These are phyloP conservation scores for Neodon shergylaensis DNA, from an alignment of 2,113 vertebrate species.

Conservation along the genomic window DNA sequence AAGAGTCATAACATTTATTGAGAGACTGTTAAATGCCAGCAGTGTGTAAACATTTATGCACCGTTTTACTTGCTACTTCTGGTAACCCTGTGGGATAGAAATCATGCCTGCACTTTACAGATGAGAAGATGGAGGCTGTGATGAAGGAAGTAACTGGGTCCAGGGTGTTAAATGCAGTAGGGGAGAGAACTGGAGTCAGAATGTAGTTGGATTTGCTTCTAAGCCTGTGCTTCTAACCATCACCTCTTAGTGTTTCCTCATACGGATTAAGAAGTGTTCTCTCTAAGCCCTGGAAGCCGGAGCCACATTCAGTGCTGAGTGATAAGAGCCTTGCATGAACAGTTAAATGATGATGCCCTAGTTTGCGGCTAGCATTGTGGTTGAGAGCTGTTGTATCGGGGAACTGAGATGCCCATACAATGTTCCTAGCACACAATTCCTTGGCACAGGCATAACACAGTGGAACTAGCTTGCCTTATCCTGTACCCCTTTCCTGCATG, in stretches of 20 bases:
- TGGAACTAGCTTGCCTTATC: not conserved
- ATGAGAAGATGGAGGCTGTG: not conserved
- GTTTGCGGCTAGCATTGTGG: not conserved
- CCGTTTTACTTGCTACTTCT: slow-evolving; percentile 39
- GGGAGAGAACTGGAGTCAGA: not conserved
- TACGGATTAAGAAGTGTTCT: not conserved
- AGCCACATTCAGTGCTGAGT: not conserved
- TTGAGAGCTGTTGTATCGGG: not conserved
- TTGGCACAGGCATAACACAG: not conserved
- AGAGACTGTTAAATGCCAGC: slow-evolving; percentile 8
- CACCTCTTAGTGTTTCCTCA: not conserved
- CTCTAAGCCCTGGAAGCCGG: not conserved
- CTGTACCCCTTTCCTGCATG: not conserved
- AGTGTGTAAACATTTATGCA: not conserved
- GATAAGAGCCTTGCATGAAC: not conserved
- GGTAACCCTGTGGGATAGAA: not conserved
- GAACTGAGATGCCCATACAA: not conserved
- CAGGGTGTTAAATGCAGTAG: not conserved
- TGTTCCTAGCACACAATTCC: not conserved
- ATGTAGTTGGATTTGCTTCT: slow-evolving; percentile 13
- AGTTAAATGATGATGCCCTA: not conserved
- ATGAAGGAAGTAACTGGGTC: not conserved
- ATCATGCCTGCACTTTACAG: not conserved
- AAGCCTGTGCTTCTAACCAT: not conserved
- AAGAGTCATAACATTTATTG: not conserved